These are phyloP conservation scores for Thalassaphorura encarpata DNA, from an alignment of 1,140 invertebrate genomes.

Conservation along the genomic window DNA sequence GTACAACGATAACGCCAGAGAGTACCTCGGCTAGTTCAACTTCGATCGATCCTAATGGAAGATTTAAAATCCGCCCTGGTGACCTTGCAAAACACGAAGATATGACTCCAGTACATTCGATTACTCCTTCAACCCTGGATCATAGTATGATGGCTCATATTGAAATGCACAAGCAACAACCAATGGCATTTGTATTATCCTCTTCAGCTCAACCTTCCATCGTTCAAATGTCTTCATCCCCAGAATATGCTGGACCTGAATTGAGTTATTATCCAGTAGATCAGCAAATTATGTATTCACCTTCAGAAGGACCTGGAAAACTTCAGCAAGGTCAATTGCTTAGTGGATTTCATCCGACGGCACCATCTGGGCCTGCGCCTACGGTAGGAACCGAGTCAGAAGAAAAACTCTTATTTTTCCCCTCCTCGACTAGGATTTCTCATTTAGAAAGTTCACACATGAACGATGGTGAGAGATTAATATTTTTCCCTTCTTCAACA, in stretches of 20 bases:
- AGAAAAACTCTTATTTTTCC: constrained; percentile 23
- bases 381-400: neutral
- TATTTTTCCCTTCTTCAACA: constrained; percentile 15
- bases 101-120: constrained; percentile 10
- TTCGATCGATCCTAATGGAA: constrained; percentile 17
- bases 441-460: neutral
- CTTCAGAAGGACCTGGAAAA: too few relatives aligned
- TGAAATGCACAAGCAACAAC: too few relatives aligned
- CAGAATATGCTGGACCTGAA: too few relatives aligned
- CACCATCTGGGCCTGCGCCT: neutral
- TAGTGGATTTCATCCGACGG: too few relatives aligned
- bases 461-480: constrained; percentile 1
- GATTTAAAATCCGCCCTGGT: constrained; percentile 28
- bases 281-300: too few relatives aligned
- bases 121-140: constrained; percentile 4
- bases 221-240: too few relatives aligned
- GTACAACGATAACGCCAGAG: neutral
- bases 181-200: neutral
- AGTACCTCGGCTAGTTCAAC: neutral
- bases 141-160: too few relatives aligned
- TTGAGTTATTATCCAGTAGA: too few relatives aligned
- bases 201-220: neutral
- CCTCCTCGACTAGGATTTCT: neutral
- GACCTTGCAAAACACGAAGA: constrained; percentile 23
- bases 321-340: neutral